A percentile compares a stretch with the other conserved stretches of the same genome.
Evolutionary conservation across 2,113 vertebrate species (phyloP).

Genomic region (Marcusenius ussheri): DNA sequence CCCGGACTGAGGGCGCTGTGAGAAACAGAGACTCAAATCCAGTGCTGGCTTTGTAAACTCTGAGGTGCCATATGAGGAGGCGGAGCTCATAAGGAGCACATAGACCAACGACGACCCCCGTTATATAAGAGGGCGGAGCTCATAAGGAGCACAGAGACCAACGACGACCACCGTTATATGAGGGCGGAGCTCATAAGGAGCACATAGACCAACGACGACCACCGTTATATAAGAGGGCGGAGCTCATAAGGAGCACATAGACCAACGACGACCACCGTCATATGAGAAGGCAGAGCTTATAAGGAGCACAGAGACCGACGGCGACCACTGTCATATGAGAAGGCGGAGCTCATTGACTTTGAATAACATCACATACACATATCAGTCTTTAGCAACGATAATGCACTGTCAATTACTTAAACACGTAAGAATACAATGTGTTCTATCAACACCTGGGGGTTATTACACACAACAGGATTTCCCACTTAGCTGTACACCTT

Average conservation of each 20-base stretch:
- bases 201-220: background rate
- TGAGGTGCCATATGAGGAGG: background rate
- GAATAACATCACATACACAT: background rate
- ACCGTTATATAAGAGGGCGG: background rate
- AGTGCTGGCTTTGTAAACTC: background rate
- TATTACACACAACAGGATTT: background rate
- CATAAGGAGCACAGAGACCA: no score
- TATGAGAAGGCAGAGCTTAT: background rate
- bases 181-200: no score
- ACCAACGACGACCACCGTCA: background rate
- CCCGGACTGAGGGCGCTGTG: background rate
- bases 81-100: background rate
- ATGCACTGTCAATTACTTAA: background rate
- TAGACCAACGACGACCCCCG: background rate
- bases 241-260: no score
- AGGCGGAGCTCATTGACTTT: no score
- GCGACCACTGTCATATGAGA: no score
- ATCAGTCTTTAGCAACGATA: background rate
- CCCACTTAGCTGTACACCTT: background rate
- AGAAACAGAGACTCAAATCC: background rate
- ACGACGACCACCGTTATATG: background rate
- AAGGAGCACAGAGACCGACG: no score
- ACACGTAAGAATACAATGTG: background rate
- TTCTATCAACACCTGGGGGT: background rate
- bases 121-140: background rate